Evolutionary conservation across 2,888 invertebrate genomes (phyloP).

Genomic region (Lithophane socia): DNA sequence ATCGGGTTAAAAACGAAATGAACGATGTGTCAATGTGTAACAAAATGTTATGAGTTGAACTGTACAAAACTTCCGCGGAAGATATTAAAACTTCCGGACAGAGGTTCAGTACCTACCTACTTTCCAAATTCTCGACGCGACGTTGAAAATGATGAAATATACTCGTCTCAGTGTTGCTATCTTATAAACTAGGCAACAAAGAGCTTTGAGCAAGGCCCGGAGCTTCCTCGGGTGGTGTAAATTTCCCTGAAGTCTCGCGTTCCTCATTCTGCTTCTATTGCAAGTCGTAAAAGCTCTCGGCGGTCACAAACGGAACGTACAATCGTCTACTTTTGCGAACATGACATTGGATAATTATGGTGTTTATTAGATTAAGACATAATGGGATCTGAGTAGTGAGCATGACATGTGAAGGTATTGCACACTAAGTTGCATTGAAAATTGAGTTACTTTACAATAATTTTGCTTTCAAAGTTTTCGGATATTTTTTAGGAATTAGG

Average conservation of each 20-base stretch:
- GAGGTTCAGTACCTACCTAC: conserved; percentile 1
- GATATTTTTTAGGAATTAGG: too few species aligned
- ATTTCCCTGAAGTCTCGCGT: conserved; percentile 54
- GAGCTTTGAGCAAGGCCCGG: conserved; percentile 56
- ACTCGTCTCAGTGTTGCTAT: conserved; percentile 28
- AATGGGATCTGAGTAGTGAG: background rate
- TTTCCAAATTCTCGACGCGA: conserved; percentile 25
- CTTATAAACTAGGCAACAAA: conserved; percentile 60
- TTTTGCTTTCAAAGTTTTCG: background rate
- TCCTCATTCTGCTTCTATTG: conserved; percentile 45
- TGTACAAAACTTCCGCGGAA: conserved; percentile 14
- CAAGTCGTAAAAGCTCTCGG: conserved; percentile 49
- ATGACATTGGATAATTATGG: conserved; percentile 16
- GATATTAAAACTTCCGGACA: conserved; percentile 26
- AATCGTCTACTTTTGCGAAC: conserved; percentile 49
- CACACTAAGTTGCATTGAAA: background rate
- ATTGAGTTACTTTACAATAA: background rate
- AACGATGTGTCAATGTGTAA: too few species aligned
- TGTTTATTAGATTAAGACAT: background rate
- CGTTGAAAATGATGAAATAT: conserved; percentile 4
- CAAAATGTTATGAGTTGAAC: conserved; percentile 17
- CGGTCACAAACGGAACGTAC: conserved; percentile 54
- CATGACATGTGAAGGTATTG: background rate
- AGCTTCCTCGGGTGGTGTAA: conserved; percentile 41
- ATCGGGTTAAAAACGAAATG: conserved; percentile 2